Conservation (phyloP, 2,797 vertebrate species). For the Vespertilio murinus region DNA sequence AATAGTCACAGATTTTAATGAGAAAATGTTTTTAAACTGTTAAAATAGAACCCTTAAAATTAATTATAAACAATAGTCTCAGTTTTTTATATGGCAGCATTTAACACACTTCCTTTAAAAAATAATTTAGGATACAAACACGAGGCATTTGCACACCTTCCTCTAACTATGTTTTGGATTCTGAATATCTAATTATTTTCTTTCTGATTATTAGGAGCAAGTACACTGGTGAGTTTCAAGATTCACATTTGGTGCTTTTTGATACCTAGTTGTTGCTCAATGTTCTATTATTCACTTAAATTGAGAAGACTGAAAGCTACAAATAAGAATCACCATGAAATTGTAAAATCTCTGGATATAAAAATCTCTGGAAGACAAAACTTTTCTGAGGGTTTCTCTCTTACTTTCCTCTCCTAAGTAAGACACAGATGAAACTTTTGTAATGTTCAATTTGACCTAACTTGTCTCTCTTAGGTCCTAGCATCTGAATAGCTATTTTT, state of each 20-base stretch:
- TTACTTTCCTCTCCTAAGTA: not conserved
- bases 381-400: not conserved
- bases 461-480: not conserved
- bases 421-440: not conserved
- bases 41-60: not conserved
- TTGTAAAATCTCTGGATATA: not conserved
- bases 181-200: not conserved
- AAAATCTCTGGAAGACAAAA: not conserved
- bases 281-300: not conserved
- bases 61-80: not conserved
- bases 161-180: not conserved
- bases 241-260: not conserved
- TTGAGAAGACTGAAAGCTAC: not conserved
- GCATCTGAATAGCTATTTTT: not conserved
- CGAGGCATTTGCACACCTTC: not conserved
- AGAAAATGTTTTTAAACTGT: slow-evolving; percentile 37
- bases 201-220: not conserved
- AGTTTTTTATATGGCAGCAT: not conserved
- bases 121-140: not conserved
- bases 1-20: not conserved
- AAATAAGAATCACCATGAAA: not conserved
- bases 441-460: not conserved
- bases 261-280: not conserved
- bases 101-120: not conserved
- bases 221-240: not conserved